phyloP scores from a whole-genome alignment of 2,113 vertebrate genomes.

The Phylloscopus trochiloides region DNA sequence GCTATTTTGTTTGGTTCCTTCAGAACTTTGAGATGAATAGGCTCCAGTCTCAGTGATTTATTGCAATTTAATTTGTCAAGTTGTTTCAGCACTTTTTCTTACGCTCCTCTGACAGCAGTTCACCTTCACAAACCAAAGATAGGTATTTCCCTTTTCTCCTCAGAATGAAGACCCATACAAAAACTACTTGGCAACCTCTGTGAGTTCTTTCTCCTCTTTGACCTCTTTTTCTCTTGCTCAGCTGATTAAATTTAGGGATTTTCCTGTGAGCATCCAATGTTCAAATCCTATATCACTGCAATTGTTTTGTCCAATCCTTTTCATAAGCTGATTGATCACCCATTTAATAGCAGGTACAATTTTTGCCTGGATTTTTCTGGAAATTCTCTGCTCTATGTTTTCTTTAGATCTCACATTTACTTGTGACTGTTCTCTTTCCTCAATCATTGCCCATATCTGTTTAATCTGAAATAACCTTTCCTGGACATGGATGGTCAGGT shows the following conservation, averaged over 20 bases:
- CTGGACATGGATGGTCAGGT: neutral
- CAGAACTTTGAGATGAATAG: conserved; percentile 71
- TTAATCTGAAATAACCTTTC: neutral
- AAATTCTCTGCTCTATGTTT: neutral
- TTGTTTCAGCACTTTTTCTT: conserved; percentile 68
- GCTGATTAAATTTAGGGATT: conserved; percentile 31
- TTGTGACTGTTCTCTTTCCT: neutral
- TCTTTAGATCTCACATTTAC: neutral
- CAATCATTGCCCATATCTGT: neutral
- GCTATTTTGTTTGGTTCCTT: conserved; percentile 74
- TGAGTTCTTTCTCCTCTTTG: conserved; percentile 13
- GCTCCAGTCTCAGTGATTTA: conserved; percentile 74
- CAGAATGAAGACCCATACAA: neutral
- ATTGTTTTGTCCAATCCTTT: neutral
- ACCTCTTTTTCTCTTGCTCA: conserved; percentile 24
- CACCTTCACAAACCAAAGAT: conserved; percentile 62
- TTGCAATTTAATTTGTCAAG: conserved; percentile 76
- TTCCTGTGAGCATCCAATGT: neutral
- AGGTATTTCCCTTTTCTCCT: conserved; percentile 55
- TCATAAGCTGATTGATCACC: neutral
- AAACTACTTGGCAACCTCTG: conserved; percentile 12
- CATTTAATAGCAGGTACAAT: neutral
- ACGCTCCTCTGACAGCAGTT: conserved; percentile 38
- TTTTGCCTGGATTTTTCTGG: conserved; percentile 12
- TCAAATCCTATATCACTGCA: neutral